Base-by-base conservation (phyloP, 2,888 invertebrate species). In the Stenchaetothrips biformis region DNA sequence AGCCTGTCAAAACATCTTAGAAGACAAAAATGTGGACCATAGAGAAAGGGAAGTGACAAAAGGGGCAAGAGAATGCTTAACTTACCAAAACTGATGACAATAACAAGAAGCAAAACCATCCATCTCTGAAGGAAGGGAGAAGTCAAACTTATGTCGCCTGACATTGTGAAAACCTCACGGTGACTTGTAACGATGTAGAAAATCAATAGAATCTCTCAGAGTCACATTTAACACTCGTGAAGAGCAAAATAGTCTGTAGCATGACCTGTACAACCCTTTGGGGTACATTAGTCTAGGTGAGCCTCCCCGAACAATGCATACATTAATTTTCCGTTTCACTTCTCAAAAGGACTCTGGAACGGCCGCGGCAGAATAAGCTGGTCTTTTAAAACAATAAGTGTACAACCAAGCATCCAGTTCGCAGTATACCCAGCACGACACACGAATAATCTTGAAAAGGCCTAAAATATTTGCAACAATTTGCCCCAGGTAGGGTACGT, bases 401-500 rank as follows among this genome's bases (percentile, higher is more conserved):
- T 37, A 16, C 53, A 16, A 59, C 59, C 4, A 59, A 13, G 59
- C 59, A 18, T 59, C 59, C 13, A 59, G 13, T 13, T 59, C 59
- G 2, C 59, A 6, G 59, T 18, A 6, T 13, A 13, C 2, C 13
- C 18, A 18, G 59, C 16, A 59, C 16, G 59, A 6, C 59, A 18
- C 13, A 13, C 13, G 67, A 74, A 74, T 53, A 74, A 74, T 25
- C 6, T 25, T 7, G 67, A 25, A 21, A 21, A 25, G 67, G 67
- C 67, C 67, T 74, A 74, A 74, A 74, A 25, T 74, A 74, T 74
- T 74, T 25, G 67, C 67, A 74, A 11, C 67, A 74, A n/a, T 74
- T 74, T 74, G 21, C 8, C 4, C 21, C 67, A 25, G 67, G 67
- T 25, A 74, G 67, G 67, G 25, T 7, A 25, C 67, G 13, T 53